Evolutionary conservation across 2,113 vertebrate genomes (phyloP).

Genomic region (Muntiacus muntjak): DNA sequence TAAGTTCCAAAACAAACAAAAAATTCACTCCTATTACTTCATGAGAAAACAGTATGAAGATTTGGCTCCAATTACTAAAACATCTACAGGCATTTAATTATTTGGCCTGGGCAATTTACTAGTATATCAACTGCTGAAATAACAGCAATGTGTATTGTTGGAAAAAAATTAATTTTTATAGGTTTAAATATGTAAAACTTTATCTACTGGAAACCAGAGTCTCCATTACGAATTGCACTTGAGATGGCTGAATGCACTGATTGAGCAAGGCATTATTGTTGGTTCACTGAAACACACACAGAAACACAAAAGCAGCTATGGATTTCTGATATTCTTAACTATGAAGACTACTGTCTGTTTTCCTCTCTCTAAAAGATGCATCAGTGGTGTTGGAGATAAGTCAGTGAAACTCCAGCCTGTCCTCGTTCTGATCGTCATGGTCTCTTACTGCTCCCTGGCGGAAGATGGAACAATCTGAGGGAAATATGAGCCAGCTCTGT

Average conservation of each 20-base stretch:
- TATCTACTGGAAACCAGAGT: constrained; percentile 3
- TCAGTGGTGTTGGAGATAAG: background rate
- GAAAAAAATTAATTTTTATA: background rate
- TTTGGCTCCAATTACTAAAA: constrained; percentile 19
- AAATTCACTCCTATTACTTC: constrained; percentile 38
- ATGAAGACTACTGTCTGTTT: background rate
- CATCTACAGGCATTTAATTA: constrained; percentile 6
- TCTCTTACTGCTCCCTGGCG: background rate
- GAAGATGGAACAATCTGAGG: background rate
- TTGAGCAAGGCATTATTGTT: background rate
- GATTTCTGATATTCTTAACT: background rate
- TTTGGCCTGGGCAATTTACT: background rate
- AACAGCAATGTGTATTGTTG: constrained; percentile 9
- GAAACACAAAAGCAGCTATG: background rate
- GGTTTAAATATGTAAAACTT: background rate
- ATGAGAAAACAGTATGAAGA: constrained; percentile 17
- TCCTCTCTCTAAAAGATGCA: background rate
- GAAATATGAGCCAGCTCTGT: background rate
- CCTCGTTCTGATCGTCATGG: background rate
- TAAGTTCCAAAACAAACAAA: background rate
- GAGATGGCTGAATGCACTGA: background rate
- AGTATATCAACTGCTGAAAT: background rate
- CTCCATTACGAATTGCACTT: constrained; percentile 46
- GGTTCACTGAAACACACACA: background rate
- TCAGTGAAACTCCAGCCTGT: background rate